Conservation (phyloP, 2,888 invertebrate genomes). For the Lampropteryx suffumata region DNA sequence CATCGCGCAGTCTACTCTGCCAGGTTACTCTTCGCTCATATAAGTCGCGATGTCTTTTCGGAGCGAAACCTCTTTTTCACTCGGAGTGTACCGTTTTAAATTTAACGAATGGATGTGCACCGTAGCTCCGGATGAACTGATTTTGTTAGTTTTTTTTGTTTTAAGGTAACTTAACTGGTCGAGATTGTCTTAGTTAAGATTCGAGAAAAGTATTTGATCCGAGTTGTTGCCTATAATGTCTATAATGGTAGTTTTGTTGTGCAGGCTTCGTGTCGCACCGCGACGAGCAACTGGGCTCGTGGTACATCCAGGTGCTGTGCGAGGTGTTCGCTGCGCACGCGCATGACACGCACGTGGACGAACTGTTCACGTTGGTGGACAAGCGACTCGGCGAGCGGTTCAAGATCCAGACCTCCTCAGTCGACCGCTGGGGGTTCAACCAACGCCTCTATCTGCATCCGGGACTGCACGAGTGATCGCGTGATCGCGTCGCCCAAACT, state of each 20-base stretch:
- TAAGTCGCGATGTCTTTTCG: too few species aligned
- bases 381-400: conserved; percentile 59
- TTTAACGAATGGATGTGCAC: too few species aligned
- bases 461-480: conserved; percentile 71
- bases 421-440: conserved; percentile 86
- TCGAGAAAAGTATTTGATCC: too few species aligned
- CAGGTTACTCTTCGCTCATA: conserved; percentile 43
- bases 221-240: too few species aligned
- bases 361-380: conserved; percentile 86
- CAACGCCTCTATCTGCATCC: conserved; percentile 86
- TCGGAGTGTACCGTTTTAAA: too few species aligned
- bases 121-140: too few species aligned
- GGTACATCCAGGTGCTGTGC: conserved; percentile 88
- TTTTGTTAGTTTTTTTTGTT: too few species aligned
- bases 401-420: conserved; percentile 84
- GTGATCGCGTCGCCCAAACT: too few species aligned
- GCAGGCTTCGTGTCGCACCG: conserved; percentile 85
- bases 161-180: too few species aligned
- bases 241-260: too few species aligned
- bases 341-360: conserved; percentile 84
- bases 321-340: conserved; percentile 85
- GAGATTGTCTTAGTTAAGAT: too few species aligned
- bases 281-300: conserved; percentile 83
- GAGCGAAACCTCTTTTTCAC: too few species aligned
- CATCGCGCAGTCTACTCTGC: conserved; percentile 85